These are phyloP conservation scores for Heteromurus nitidus DNA, from an alignment of 2,888 invertebrate species.

Conservation along the genomic window DNA sequence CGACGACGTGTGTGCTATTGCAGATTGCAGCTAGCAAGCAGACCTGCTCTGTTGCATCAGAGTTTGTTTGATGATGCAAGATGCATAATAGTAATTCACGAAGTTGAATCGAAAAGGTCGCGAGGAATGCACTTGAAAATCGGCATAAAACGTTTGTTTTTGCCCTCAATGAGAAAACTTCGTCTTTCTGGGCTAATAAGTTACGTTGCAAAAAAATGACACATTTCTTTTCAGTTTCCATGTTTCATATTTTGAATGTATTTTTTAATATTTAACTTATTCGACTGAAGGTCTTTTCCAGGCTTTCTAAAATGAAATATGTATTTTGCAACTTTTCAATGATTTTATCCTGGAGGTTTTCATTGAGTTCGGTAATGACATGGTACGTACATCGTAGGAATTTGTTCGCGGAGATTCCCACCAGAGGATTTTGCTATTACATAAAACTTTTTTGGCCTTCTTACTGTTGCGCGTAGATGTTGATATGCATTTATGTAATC, in stretches of 20 bases:
- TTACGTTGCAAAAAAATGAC: too few relatives aligned
- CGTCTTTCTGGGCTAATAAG: too few relatives aligned
- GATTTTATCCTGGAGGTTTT: slow-evolving; percentile 24
- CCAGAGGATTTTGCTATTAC: too few relatives aligned
- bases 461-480: too few relatives aligned
- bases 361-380: slow-evolving; percentile 2
- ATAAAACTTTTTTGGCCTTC: too few relatives aligned
- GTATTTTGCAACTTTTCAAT: slow-evolving; percentile 11
- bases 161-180: too few relatives aligned
- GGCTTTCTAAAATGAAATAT: not conserved
- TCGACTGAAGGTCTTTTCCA: slow-evolving; percentile 13
- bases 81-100: not conserved
- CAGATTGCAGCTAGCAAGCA: not conserved
- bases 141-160: not conserved
- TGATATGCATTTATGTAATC: too few relatives aligned
- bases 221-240: too few relatives aligned
- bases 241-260: too few relatives aligned
- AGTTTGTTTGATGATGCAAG: slow-evolving; percentile 15
- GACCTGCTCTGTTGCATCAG: slow-evolving; percentile 28
- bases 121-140: slow-evolving; percentile 18
- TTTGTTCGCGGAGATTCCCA: too few relatives aligned
- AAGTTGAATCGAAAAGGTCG: slow-evolving; percentile 16
- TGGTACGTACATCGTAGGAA: not conserved
- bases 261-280: too few relatives aligned
- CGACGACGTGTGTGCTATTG: not conserved